phyloP scores from a whole-genome alignment of 2,888 invertebrate genomes.

The Melipona bicolor region DNA sequence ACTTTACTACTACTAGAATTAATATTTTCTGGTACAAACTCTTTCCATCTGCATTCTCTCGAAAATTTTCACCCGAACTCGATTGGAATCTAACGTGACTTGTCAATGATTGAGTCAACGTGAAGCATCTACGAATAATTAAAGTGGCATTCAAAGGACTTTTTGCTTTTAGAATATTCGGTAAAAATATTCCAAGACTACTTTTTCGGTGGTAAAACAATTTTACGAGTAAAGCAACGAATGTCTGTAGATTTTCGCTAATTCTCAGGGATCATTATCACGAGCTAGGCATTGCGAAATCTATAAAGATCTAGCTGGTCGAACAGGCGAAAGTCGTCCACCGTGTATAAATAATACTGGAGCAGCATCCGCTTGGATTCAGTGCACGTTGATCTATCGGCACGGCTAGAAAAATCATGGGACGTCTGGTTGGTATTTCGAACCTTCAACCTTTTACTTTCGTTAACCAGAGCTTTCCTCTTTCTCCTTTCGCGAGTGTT shows the following conservation, averaged over 20 bases:
- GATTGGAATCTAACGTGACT: background rate
- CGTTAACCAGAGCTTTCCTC: background rate
- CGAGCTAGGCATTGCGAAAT: conserved; percentile 37
- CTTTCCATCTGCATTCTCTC: no score
- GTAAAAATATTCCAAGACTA: background rate
- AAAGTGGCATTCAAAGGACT: background rate
- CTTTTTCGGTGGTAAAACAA: background rate
- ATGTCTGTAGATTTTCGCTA: conserved; percentile 8
- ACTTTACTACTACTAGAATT: no score
- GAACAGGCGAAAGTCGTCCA: conserved; percentile 78
- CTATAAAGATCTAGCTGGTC: conserved; percentile 71
- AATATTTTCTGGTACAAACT: no score
- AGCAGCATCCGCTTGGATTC: conserved; percentile 70
- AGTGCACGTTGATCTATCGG: conserved; percentile 71
- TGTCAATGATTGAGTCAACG: background rate
- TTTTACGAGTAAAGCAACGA: conserved; percentile 46
- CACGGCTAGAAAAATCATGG: conserved; percentile 71
- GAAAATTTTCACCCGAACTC: background rate
- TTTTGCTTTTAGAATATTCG: background rate
- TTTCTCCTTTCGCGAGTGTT: background rate
- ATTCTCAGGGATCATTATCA: conserved; percentile 53
- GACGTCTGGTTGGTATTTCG: conserved; percentile 74
- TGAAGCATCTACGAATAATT: background rate
- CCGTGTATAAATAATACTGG: conserved; percentile 80
- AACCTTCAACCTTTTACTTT: background rate